phyloP scores from a whole-genome alignment of 2,797 vertebrate genomes.

The Periophthalmus magnuspinnatus region DNA sequence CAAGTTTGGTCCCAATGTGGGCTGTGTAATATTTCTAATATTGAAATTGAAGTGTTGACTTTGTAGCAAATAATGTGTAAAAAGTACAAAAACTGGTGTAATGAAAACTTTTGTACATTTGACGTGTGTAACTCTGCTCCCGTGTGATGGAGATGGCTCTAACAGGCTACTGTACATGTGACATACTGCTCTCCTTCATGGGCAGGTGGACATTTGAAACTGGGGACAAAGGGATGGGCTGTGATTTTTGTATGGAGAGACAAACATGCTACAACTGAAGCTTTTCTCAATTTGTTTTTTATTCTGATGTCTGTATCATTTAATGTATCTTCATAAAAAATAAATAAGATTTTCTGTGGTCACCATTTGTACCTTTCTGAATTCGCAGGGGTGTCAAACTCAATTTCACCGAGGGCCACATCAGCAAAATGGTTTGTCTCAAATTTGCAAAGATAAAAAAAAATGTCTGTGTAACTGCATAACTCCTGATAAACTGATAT shows the following conservation, averaged over 20 bases:
- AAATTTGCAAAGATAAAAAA: too few species aligned
- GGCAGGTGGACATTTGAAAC: conserved; percentile 45
- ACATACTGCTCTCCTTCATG: conserved; percentile 55
- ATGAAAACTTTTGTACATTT: conserved; percentile 65
- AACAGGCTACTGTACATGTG: conserved; percentile 64
- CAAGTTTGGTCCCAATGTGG: conserved; percentile 66
- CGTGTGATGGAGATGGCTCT: conserved; percentile 55
- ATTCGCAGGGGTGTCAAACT: too few species aligned
- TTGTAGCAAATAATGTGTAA: conserved; percentile 72
- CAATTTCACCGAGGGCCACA: too few species aligned
- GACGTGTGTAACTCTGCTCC: conserved; percentile 61
- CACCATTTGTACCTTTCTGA: conserved; percentile 27
- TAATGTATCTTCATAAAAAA: conserved; percentile 83
- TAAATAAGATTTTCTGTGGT: conserved; percentile 81
- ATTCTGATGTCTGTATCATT: conserved; percentile 79
- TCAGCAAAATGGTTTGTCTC: too few species aligned
- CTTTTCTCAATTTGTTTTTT: conserved; percentile 73
- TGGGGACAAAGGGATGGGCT: conserved; percentile 46
- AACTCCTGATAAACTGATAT: too few species aligned
- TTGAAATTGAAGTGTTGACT: conserved; percentile 63
- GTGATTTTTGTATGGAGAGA: conserved; percentile 74
- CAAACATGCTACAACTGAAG: conserved; percentile 70
- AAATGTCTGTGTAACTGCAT: too few species aligned
- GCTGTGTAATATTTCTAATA: conserved; percentile 71
- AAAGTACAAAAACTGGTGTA: conserved; percentile 52